Evolutionary conservation across 2,797 vertebrate genomes (phyloP).

Genomic region (Chelonia mydas): DNA sequence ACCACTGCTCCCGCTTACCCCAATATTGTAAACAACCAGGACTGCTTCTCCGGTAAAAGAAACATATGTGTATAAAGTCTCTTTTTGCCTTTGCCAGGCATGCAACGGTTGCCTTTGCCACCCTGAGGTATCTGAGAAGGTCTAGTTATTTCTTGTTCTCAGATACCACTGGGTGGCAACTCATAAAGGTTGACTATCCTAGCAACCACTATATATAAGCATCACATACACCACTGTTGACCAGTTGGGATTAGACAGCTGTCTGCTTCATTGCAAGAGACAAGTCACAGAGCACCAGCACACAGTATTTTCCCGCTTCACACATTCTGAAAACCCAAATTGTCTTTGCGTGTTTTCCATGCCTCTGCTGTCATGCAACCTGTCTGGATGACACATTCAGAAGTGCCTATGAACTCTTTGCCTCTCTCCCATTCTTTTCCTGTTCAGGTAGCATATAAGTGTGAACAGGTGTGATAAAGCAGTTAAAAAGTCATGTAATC

Average conservation of each 20-base stretch:
- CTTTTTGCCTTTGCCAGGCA: background rate
- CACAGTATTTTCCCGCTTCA: conserved; percentile 39
- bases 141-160: background rate
- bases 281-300: conserved; percentile 56
- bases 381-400: conserved; percentile 34
- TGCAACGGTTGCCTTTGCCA: conserved; percentile 4
- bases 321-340: conserved; percentile 47
- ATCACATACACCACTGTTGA: conserved; percentile 18
- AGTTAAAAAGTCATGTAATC: background rate
- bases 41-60: background rate
- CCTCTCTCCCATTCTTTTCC: conserved; percentile 9
- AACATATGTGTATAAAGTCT: background rate
- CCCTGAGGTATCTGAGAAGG: conserved; percentile 3
- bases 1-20: background rate
- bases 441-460: background rate
- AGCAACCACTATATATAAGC: conserved; percentile 23
- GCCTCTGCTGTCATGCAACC: conserved; percentile 17
- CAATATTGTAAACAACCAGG: background rate
- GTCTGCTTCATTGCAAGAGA: conserved; percentile 56
- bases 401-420: background rate
- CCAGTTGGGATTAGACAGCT: conserved; percentile 37
- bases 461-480: background rate
- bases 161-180: background rate
- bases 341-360: conserved; percentile 33
- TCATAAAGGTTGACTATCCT: conserved; percentile 7